Percentiles rank a stretch among this genome's conserved stretches.
phyloP scores from a whole-genome alignment of 2,113 vertebrate genomes.

The Chauna torquata region DNA sequence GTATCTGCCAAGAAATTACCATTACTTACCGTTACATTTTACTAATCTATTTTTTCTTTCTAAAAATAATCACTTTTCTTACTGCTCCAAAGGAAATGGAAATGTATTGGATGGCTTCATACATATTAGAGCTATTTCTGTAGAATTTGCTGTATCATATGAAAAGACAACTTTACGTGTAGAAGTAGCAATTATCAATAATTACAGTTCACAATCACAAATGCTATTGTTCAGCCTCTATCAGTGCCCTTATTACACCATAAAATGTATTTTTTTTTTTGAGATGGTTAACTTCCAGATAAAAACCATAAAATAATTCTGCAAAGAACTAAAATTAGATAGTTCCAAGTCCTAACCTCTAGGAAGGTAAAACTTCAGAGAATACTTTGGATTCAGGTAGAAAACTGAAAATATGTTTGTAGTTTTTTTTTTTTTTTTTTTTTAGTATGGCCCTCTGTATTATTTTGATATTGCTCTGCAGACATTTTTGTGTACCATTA shows the following conservation, averaged over 20 bases:
- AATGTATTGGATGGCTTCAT: not conserved
- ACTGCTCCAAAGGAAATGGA: not conserved
- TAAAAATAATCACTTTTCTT: not conserved
- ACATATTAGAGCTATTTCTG: not conserved
- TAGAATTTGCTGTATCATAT: not conserved
- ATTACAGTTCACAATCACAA: not conserved
- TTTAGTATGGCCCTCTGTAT: not conserved
- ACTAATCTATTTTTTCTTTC: not conserved
- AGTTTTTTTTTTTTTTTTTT: not conserved
- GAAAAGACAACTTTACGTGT: not conserved
- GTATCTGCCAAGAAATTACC: not conserved
- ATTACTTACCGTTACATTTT: not conserved
- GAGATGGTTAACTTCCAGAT: not conserved
- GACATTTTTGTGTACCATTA: not conserved
- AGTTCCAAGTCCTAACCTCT: not conserved
- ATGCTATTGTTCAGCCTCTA: not conserved
- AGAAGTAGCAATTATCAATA: not conserved
- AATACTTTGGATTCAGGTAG: not conserved
- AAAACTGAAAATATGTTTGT: not conserved
- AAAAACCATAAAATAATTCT: not conserved
- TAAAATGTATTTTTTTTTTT: not conserved
- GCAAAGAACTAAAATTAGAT: not conserved
- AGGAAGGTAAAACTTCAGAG: not conserved
- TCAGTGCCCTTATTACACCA: not conserved
- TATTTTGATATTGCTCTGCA: not conserved